phyloP scores from a whole-genome alignment of 2,888 invertebrate species.

The Stenodera caucasica region DNA sequence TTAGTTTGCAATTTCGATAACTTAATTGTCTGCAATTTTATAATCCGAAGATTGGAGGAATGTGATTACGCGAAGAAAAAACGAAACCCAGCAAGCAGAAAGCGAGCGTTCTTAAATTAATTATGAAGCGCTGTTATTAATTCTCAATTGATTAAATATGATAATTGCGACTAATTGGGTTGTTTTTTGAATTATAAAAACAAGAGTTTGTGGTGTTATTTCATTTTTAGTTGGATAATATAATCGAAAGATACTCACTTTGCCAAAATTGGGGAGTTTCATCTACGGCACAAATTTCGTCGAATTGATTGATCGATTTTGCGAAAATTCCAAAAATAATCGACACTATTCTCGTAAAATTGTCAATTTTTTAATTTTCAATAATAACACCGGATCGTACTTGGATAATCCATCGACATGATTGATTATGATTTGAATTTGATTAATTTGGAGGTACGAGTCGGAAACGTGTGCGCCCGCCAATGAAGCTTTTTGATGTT shows the following conservation, averaged over 20 bases:
- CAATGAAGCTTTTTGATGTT: background rate
- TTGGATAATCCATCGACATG: background rate
- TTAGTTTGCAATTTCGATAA: too few species aligned
- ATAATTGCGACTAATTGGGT: background rate
- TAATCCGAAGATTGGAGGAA: too few species aligned
- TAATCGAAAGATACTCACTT: conserved; percentile 1
- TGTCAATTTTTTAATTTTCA: too few species aligned
- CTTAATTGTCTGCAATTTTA: too few species aligned
- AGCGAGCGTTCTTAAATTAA: background rate
- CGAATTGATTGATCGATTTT: conserved; percentile 3
- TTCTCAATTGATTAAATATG: background rate
- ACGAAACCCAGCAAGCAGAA: background rate
- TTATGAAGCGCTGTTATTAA: background rate
- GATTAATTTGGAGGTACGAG: background rate
- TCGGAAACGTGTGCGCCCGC: background rate
- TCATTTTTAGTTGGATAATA: background rate
- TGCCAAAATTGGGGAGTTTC: conserved; percentile 15
- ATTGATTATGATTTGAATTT: background rate
- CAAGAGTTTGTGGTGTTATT: background rate
- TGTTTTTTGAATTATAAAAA: conserved; percentile 9
- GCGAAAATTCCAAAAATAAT: background rate
- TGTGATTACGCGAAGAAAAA: too few species aligned
- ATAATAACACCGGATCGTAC: too few species aligned
- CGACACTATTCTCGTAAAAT: too few species aligned
- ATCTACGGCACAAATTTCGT: conserved; percentile 11